A percentile compares a stretch with the other conserved stretches of the same genome.
Evolutionary conservation across 2,888 invertebrate species (phyloP).

Genomic region (Lordiphosa fenestrarum): DNA sequence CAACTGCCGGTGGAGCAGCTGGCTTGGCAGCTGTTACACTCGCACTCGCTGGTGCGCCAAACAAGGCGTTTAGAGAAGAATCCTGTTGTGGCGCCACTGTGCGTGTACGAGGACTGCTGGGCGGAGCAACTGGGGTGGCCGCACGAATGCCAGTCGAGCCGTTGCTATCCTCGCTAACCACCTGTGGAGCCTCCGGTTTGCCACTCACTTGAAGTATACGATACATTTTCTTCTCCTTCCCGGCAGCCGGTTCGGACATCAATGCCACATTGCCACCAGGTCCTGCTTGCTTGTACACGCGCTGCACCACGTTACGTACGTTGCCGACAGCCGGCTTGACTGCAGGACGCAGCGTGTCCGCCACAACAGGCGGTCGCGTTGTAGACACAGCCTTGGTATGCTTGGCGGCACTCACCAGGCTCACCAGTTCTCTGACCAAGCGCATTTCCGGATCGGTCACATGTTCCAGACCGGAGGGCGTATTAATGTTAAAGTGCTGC

Average conservation of each 20-base stretch:
- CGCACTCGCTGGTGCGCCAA: neutral
- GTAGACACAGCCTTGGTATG: neutral
- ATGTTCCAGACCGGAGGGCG: conserved; percentile 42
- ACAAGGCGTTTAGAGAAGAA: conserved; percentile 14
- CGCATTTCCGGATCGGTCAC: conserved; percentile 55
- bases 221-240: conserved; percentile 36
- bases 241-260: neutral
- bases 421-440: conserved; percentile 66
- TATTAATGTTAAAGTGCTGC: conserved; percentile 58
- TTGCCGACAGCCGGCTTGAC: neutral
- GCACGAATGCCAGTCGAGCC: neutral
- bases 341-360: neutral
- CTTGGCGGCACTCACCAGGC: conserved; percentile 67
- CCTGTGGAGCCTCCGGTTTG: conserved; percentile 3
- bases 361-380: neutral
- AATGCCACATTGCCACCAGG: neutral
- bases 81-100: conserved; percentile 13
- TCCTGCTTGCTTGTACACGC: conserved; percentile 27
- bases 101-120: neutral
- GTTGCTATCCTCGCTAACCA: conserved; percentile 34
- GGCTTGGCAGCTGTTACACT: neutral
- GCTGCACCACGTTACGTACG: conserved; percentile 28
- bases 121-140: no score
- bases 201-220: conserved; percentile 37
- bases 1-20: neutral